These are phyloP conservation scores for Phrynosoma platyrhinos DNA, from an alignment of 2,113 vertebrate species.

Conservation along the genomic window DNA sequence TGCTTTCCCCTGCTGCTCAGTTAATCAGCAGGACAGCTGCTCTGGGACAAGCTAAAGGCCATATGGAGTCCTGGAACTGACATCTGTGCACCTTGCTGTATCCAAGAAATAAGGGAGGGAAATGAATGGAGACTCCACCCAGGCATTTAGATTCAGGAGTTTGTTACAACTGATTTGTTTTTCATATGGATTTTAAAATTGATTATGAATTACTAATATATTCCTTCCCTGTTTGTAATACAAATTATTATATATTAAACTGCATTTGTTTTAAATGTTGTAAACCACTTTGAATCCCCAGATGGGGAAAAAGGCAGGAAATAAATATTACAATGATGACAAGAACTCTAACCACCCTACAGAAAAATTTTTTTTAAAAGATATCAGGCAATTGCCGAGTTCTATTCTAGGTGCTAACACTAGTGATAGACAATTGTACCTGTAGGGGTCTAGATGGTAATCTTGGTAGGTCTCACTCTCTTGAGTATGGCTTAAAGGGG, in stretches of 20 bases:
- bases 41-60: too few relatives aligned
- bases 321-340: too few relatives aligned
- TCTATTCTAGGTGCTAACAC: neutral
- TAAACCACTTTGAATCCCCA: too few relatives aligned
- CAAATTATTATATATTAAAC: too few relatives aligned
- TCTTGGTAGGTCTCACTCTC: neutral
- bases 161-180: neutral
- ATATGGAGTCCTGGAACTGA: neutral
- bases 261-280: too few relatives aligned
- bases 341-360: neutral
- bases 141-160: neutral
- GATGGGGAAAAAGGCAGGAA: too few relatives aligned
- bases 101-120: neutral
- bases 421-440: neutral
- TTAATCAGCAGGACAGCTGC: too few relatives aligned
- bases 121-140: neutral
- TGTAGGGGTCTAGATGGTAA: neutral
- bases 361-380: neutral
- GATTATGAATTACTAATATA: neutral
- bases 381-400: neutral
- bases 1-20: too few relatives aligned
- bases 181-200: conserved; percentile 18
- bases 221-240: too few relatives aligned
- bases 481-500: neutral
- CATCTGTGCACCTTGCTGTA: neutral